phyloP scores from a whole-genome alignment of 2,797 vertebrate species.

The Lepilemur septentrionalis region DNA sequence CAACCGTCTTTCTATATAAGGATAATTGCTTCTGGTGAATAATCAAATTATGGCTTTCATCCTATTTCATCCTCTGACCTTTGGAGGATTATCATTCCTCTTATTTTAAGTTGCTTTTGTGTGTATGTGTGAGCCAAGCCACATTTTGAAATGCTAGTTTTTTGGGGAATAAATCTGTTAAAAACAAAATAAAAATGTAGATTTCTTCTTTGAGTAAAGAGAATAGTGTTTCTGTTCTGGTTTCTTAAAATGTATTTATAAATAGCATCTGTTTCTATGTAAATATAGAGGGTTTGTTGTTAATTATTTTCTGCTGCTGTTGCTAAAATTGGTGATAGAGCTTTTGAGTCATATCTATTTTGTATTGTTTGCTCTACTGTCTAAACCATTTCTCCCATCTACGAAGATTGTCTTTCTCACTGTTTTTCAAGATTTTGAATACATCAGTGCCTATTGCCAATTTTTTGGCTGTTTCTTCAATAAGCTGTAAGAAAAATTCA shows the following conservation, averaged over 20 bases:
- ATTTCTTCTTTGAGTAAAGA: slow-evolving; percentile 52
- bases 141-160: slow-evolving; percentile 40
- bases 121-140: not conserved
- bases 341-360: slow-evolving; percentile 48
- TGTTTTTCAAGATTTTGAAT: slow-evolving; percentile 41
- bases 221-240: slow-evolving; percentile 70
- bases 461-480: not conserved
- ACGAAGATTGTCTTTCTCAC: not conserved
- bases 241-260: slow-evolving; percentile 51
- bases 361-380: slow-evolving; percentile 20
- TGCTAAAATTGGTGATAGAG: slow-evolving; percentile 15
- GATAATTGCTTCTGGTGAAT: slow-evolving; percentile 76
- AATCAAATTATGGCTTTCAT: slow-evolving; percentile 64
- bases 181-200: slow-evolving; percentile 43
- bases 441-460: not conserved
- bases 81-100: slow-evolving; percentile 67
- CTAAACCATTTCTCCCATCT: slow-evolving; percentile 15
- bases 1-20: slow-evolving; percentile 59
- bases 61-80: slow-evolving; percentile 66
- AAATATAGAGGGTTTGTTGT: slow-evolving; percentile 26
- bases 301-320: slow-evolving; percentile 62
- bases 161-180: slow-evolving; percentile 61
- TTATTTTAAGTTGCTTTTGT: slow-evolving; percentile 69
- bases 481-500: not conserved
- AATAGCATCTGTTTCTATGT: slow-evolving; percentile 57